Evolutionary conservation across 2,797 vertebrate genomes (phyloP), one percentile per base, ranked within the genome.

Genomic region (Tapera naevia): DNA sequence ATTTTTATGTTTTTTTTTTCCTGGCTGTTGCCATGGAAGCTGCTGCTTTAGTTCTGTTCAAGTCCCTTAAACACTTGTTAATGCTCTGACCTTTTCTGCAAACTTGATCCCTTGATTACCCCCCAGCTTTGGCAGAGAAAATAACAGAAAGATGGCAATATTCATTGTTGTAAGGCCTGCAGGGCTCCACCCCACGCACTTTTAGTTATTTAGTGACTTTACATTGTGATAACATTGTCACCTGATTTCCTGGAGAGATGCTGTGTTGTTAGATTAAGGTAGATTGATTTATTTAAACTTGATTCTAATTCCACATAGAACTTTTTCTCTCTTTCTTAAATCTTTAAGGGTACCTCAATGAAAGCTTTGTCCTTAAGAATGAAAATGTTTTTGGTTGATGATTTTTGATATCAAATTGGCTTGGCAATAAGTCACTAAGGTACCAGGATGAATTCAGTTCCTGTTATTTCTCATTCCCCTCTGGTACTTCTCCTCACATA

Each of bases 181-280:
- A 75, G 45, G 24, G 35, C 53, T 79, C 67, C 13, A 43, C 73
- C 79, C 87, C 39, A 58, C 18, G 46, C 33, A 8, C 48, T 85
- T 91, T 81, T 95, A 92, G 94, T 97, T 91, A 92, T 89, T 96
- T 80, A 81, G 41, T 30, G 18, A 72, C 65, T 84, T 91, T 64
- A 54, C 66, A 69, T 91, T 73, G 91, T 86, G 90, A 80, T 50
- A 84, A 67, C 41, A 75, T 74, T 87, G 86, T 95, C 96, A 96
- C 94, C 94, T 96, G 95, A 92, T 94, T 96, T 96, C 86, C 82
- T 86, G 76, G 86, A 87, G 82, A 94, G 93, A 91, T 75, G 69
- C 88, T 94, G 73, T 84, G 75, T 94, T 90, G 79, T 87, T 94
- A 92, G 79, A 75, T 89, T 54, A 92, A 79, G 89, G 69, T 43